Evolutionary conservation across 2,113 vertebrate genomes (phyloP), one percentile per base, ranked within the genome.

Genomic region (Cavia porcellus): DNA sequence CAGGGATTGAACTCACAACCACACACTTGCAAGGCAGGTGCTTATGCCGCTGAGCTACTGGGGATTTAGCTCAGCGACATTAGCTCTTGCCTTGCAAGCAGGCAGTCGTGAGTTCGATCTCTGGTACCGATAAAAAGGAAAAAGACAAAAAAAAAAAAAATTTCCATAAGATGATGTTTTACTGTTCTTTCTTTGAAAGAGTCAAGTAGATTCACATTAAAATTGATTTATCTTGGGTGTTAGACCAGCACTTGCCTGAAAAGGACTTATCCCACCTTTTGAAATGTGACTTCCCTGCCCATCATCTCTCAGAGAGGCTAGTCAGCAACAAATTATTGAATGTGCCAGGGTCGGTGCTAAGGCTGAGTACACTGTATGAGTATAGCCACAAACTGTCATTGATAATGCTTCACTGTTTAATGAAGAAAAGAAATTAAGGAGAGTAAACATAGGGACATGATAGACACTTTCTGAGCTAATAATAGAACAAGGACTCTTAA

Each of bases 191-290:
- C 9, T 55, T 59, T 96, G 25, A 22, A 85, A 95, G 50, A 81
- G 19, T 83, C 77, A 88, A 35, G 11, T 15, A 92, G 74, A 80
- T 85, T 89, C 55, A 93, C 88, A 96, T 95, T 96, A 79, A 80
- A 55, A 90, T 42, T 83, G 83, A 95, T 96, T 96, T 94, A 86
- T 90, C 50, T 32, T 64, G 4, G 42, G 74, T 32, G 59, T 82
- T 57, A 81, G 32, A 47, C 1, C 72, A 89, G 50, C 38, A n/a
- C 3, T 79, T 4, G 13, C 62, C 55, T 85, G n/a, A 24, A 52
- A 83, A 61, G 47, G 14, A 96, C n/a, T 89, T 86, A 61, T 55
- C 22, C 2, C 86, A 22, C 14, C 13, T 86, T 90, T 47, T 95
- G 79, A 89, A 84, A 82, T 42, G 19, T 64, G 70, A 17, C 42